These are phyloP conservation scores for Patella depressa DNA, from an alignment of 2,888 invertebrate species.

Conservation along the genomic window DNA sequence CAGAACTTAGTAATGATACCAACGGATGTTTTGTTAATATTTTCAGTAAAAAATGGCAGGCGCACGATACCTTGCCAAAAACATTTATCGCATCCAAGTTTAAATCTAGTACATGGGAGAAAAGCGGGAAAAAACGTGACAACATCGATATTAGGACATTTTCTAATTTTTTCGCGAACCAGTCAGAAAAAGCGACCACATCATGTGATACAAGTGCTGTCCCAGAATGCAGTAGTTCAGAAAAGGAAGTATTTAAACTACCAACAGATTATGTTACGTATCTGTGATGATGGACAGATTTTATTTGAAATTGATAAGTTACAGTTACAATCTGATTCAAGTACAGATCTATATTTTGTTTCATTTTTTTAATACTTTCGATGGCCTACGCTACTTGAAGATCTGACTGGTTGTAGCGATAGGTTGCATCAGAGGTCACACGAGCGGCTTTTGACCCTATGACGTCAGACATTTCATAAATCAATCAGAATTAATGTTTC, in stretches of 20 bases:
- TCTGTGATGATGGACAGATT: neutral
- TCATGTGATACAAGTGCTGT: neutral
- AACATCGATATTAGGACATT: neutral
- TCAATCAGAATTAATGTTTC: too few species aligned
- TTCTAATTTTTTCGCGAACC: neutral
- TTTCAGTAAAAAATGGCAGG: conserved; percentile 47
- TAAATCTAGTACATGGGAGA: conserved; percentile 41
- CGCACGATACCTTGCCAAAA: conserved; percentile 25
- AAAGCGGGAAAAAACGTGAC: conserved; percentile 25
- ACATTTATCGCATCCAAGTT: neutral
- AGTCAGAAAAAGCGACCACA: neutral
- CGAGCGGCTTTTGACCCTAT: too few species aligned
- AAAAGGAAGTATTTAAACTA: neutral
- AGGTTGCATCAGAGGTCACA: too few species aligned
- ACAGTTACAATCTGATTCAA: too few species aligned
- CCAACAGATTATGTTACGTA: neutral
- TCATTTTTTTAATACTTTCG: too few species aligned
- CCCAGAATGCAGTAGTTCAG: conserved; percentile 11
- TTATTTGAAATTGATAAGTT: too few species aligned
- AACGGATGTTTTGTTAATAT: conserved; percentile 57
- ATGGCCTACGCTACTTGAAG: too few species aligned
- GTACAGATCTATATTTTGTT: too few species aligned
- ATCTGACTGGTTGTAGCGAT: too few species aligned
- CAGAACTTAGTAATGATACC: conserved; percentile 16
- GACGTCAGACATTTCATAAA: too few species aligned